These are phyloP conservation scores for Neostethus bicornis DNA, from an alignment of 2,797 vertebrate genomes.

Conservation along the genomic window DNA sequence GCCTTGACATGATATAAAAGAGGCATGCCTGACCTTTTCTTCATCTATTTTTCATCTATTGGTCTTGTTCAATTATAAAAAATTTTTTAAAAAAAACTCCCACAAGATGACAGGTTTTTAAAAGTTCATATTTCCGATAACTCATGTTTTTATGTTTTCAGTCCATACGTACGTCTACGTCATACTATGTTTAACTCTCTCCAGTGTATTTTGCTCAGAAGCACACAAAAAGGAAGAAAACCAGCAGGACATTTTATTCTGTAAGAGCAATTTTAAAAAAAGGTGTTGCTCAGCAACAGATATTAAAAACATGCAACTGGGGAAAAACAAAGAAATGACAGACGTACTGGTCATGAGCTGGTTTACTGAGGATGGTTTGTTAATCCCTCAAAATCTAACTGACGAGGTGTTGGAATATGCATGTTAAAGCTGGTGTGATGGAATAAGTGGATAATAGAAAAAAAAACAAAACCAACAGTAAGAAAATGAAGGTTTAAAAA, in stretches of 20 bases:
- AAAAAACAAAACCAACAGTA: background rate
- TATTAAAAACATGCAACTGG: slow-evolving; percentile 17
- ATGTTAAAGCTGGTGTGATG: slow-evolving; percentile 5
- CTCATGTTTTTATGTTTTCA: slow-evolving; percentile 23
- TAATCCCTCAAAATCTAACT: slow-evolving; percentile 28
- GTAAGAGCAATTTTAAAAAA: slow-evolving; percentile 13
- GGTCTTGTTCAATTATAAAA: background rate
- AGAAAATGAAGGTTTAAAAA: background rate
- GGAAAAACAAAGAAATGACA: background rate
- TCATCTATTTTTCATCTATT: no score
- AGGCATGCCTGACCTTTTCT: no score
- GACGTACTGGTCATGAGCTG: slow-evolving; percentile 15
- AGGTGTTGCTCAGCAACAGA: slow-evolving; percentile 48
- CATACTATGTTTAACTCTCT: slow-evolving; percentile 13
- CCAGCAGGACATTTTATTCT: slow-evolving; percentile 10
- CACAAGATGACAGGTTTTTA: background rate
- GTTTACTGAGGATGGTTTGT: slow-evolving; percentile 14
- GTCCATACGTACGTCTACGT: background rate
- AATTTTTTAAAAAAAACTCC: background rate
- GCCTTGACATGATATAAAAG: no score
- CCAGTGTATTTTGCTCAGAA: background rate
- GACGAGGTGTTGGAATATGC: slow-evolving; percentile 32
- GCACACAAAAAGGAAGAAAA: slow-evolving; percentile 5
- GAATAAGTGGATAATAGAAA: background rate
- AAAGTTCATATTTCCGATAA: background rate